A percentile compares a stretch with the other conserved stretches of the same genome.
Conservation (phyloP, 2,113 vertebrate species). For the Callaeas wilsoni region DNA sequence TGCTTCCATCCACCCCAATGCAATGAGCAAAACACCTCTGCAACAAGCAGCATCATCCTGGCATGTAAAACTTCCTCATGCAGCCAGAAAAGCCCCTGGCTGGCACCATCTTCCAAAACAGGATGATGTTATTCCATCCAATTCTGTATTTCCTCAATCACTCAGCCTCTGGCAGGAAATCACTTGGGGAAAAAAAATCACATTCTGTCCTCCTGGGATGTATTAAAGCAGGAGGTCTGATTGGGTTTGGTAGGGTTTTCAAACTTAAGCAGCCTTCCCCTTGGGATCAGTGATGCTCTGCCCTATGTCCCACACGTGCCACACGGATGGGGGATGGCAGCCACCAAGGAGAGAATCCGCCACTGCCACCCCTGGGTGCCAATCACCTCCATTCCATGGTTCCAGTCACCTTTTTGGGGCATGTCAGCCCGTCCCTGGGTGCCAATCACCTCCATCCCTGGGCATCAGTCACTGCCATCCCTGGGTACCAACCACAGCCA, state of each 20-base stretch:
- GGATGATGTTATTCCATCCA: background rate
- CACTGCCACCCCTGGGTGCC: background rate
- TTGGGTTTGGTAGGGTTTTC: background rate
- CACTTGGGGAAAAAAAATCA: background rate
- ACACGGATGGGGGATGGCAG: rapidly evolving
- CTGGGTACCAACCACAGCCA: rapidly evolving
- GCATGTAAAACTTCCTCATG: rapidly evolving
- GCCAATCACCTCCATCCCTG: background rate
- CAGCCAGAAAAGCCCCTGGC: background rate
- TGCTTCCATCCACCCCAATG: background rate
- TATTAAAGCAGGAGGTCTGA: background rate
- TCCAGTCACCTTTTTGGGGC: background rate
- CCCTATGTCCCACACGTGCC: rapidly evolving
- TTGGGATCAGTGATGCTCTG: background rate
- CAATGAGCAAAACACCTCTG: background rate
- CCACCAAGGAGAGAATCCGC: background rate
- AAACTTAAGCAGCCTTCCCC: background rate
- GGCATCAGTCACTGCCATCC: background rate
- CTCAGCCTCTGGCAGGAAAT: background rate
- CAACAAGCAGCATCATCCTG: background rate
- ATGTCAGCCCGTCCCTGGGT: background rate
- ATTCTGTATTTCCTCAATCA: background rate
- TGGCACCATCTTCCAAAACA: background rate
- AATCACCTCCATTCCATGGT: background rate
- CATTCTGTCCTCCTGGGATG: background rate